Base-by-base conservation (phyloP, 1,140 invertebrate species). In the Pinna nobilis region DNA sequence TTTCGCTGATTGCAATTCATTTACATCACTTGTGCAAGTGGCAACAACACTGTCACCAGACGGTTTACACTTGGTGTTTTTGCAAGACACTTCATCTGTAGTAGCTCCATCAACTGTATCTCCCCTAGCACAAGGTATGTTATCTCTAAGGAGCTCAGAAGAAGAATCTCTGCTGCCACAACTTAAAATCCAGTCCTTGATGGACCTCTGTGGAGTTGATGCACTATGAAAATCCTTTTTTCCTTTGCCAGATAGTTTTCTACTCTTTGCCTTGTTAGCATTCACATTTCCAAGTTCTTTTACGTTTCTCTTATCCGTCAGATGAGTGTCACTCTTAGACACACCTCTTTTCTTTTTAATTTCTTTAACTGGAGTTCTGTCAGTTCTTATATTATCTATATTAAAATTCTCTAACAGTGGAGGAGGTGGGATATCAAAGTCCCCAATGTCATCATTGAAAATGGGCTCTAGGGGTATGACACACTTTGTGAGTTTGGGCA, bases 181-280 rank as follows among this genome's bases (percentile, higher is more conserved):
- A n/a, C 37, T 35, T 41, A 59, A 50, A 30, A 79, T 67, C 78
- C 78, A 79, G 63, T 79, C 67, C 33, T 37, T 79, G 39, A 79
- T 79, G 2, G 78, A 74, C 33, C 70, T 28, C 60, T 79, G 78
- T n/a, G 67, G 74, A n/a, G n/a, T n/a, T n/a, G n/a, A n/a, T n/a
- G n/a, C n/a, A 50, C 65, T 72, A 13, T 20, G 32, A 18, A 72
- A 33, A 18, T 35, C 50, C 13, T 39, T 3, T 44, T 60, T 74
- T 53, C 59, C 35, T 37, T 63, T 33, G 23, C 30, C 37, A 23
- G 33, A 39, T 23, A 33, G 25, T 33, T 64, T 63, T 47, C 59
- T 67, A 25, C 32, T n/a, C 60, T 50, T 67, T 72, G 7, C 41
- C 51, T 37, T 41, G 23, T 57, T 7, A 37, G 30, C 23, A 25